Evolutionary conservation across 2,797 vertebrate species (phyloP).

Genomic region (Prunella strophiata): DNA sequence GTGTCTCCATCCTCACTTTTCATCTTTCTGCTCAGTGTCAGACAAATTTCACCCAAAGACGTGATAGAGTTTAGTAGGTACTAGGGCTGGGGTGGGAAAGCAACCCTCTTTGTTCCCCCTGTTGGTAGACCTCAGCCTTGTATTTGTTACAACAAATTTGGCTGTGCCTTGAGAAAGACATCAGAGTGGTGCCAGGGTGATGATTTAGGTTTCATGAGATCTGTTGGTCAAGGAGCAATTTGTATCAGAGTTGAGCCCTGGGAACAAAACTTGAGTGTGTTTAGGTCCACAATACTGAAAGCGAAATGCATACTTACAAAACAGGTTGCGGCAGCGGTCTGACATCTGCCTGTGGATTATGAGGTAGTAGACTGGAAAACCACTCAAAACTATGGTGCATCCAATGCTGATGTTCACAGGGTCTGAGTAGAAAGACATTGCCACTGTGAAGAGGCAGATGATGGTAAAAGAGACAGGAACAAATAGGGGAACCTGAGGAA

Average conservation of each 20-base stretch:
- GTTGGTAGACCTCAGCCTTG: background rate
- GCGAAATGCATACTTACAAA: constrained; percentile 56
- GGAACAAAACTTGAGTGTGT: background rate
- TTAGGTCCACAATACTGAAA: background rate
- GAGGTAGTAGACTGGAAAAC: constrained; percentile 75
- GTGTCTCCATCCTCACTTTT: background rate
- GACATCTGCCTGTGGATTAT: constrained; percentile 47
- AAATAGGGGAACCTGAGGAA: constrained; percentile 70
- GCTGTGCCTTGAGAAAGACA: background rate
- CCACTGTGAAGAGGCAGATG: constrained; percentile 74
- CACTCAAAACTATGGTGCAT: constrained; percentile 70
- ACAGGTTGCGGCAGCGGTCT: background rate
- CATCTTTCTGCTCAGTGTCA: background rate
- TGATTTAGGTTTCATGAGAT: background rate
- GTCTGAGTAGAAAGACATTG: constrained; percentile 77
- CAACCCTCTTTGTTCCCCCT: rapidly evolving
- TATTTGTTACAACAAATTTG: background rate
- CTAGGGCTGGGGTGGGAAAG: background rate
- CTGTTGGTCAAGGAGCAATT: background rate
- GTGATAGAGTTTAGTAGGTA: background rate
- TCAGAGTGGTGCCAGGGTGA: background rate
- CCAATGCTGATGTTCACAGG: constrained; percentile 74
- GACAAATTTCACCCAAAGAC: background rate
- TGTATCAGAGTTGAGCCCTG: background rate
- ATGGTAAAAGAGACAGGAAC: constrained; percentile 70